Base-by-base conservation (phyloP, 2,113 vertebrate species). In the Amia ocellicauda region DNA sequence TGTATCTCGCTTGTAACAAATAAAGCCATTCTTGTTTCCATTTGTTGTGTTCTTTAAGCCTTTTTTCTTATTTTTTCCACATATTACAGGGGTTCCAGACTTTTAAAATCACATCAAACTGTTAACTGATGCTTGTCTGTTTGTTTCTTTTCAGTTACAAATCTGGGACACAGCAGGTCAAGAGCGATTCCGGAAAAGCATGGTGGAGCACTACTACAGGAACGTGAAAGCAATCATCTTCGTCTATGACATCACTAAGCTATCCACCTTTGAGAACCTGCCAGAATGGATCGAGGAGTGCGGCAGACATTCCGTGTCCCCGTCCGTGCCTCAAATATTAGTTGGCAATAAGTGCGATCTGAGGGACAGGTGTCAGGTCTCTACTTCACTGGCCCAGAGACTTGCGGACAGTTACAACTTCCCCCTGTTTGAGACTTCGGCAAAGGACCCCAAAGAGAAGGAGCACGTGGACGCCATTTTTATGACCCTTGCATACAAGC, bases 161-260 rank as follows among this genome's bases (percentile, higher is more conserved):
- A 86, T 89, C 59, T 88, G 87, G 87, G 87, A 89, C 74, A 89
- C 87, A 1, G 87, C 87, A 0, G 87, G 87, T 31, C 87, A 89
- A 72, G 86, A 89, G 73, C 84, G 87, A 2, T 89, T 89, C 76
- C 71, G 87, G 59, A 87, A 83, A 72, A 88, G 86, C 74, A 89
- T 89, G 87, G 87, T 89, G 80, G 87, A 89, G 68, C 87, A 88
- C 69, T 88, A 89, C 70, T 89, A 89, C 69, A 79, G 86, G 60
- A 86, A 74, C 4, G 85, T 85, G 31, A 85, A 88, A 1, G 86
- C 86, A 2, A 75, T 89, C 68, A 82, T 89, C 78, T 89, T 89
- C 13, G 85, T 89, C 11, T 89, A 87, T 3, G 87, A 89, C 9
- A 74, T 87, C 55, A 87, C 83, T 70, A 88, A 71, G 65, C 78